Evolutionary conservation across 2,888 invertebrate genomes (phyloP), one percentile per base, ranked within the genome.

Genomic region (Mallateleia sp.): DNA sequence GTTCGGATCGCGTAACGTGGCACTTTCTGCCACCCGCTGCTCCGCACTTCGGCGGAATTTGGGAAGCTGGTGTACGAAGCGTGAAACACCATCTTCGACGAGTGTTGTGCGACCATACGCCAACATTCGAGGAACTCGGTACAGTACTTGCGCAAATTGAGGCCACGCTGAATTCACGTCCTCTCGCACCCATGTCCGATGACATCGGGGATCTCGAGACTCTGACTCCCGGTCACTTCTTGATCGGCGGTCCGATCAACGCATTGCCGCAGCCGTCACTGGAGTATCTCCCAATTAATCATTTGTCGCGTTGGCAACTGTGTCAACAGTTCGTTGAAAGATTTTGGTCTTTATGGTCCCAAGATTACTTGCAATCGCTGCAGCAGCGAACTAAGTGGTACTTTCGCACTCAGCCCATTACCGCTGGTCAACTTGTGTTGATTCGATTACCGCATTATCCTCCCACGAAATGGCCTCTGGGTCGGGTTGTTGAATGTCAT

Each of bases 1-100:
- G 32, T 32, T 32, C 8, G 6, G 32, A 32, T 32, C 32, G 32
- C 32, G 32, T 32, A 32, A 32, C 5, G 32, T 32, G 32, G 32
- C 32, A 32, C 32, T 32, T 32, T 8, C 5, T 32, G 8, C 32
- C 32, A 32, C 32, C 32, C 8, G 32, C 32, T 5, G 32, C 32
- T 7, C 32, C 32, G 8, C 92, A 94, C 60, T 92, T 92, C 47
- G 93, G 94, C 1, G 93, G 93, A 91, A 92, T 0, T n/a, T n/a
- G n/a, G n/a, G n/a, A n/a, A n/a, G n/a, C n/a, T n/a, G 91, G 90
- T 1, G 92, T 94, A 0, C 93, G 93, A 45, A 90, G 91, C 0
- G 78, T 91, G 0, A 95, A 94, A 83, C 89, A 84, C 75, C 93
- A 93, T 80, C 52, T 94, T 0, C 87, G 87, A 20, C 74, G 92